These are phyloP conservation scores for Acronicta psi DNA, from an alignment of 2,888 invertebrate species.

Conservation along the genomic window DNA sequence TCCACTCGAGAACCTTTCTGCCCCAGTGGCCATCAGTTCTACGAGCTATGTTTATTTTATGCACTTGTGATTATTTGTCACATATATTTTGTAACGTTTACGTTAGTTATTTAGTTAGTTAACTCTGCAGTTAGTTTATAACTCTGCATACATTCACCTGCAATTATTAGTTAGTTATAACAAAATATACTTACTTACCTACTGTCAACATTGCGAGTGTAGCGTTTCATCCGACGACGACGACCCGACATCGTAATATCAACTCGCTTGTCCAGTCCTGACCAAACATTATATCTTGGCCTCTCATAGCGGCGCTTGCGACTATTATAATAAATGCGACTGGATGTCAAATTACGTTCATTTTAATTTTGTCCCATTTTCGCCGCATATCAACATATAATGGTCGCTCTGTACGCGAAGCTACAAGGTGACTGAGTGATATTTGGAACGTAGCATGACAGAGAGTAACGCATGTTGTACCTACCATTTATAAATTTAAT, in stretches of 20 bases:
- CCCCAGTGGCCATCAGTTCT: no score
- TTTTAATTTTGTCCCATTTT: constrained; percentile 1
- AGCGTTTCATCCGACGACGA: constrained; percentile 38
- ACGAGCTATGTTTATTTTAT: no score
- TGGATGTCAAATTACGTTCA: neutral
- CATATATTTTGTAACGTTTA: no score
- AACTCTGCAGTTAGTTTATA: no score
- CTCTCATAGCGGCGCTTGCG: neutral
- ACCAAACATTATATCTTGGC: constrained; percentile 21
- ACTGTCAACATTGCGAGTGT: constrained; percentile 34
- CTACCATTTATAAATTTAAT: constrained; percentile 41
- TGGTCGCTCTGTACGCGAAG: constrained; percentile 27
- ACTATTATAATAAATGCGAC: neutral
- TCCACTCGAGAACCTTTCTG: no score
- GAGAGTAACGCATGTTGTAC: constrained; percentile 23
- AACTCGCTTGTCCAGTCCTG: constrained; percentile 21
- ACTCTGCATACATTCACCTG: constrained; percentile 1
- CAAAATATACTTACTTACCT: constrained; percentile 29
- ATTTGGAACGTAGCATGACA: constrained; percentile 59
- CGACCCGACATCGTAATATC: constrained; percentile 35
- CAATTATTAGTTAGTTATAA: constrained; percentile 39
- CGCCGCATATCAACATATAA: constrained; percentile 18
- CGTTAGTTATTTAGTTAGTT: no score
- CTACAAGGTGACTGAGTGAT: constrained; percentile 70
- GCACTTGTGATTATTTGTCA: no score